phyloP scores from a whole-genome alignment of 2,797 vertebrate genomes.

The Schizopygopsis malacanthus region DNA sequence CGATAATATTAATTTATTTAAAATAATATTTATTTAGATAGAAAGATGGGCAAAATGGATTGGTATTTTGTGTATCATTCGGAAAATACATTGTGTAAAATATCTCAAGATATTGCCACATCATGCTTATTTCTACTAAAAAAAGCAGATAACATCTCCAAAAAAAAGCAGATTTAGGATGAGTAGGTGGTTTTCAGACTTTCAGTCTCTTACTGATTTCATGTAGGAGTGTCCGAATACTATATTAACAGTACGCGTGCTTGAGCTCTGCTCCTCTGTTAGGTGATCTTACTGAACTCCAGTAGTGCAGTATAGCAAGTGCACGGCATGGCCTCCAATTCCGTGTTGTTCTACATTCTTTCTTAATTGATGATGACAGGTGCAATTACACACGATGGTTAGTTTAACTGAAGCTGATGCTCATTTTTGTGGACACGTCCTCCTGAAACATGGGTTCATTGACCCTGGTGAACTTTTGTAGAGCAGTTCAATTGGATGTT shows the following conservation, averaged over 20 bases:
- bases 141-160: neutral
- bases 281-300: neutral
- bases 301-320: slow-evolving; percentile 8
- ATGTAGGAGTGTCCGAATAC: neutral
- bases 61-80: neutral
- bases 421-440: slow-evolving; percentile 49
- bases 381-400: slow-evolving; percentile 49
- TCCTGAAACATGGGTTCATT: slow-evolving; percentile 48
- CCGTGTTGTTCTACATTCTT: slow-evolving; percentile 50
- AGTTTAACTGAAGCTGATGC: slow-evolving; percentile 44
- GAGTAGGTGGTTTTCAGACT: neutral
- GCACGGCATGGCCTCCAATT: slow-evolving; percentile 28
- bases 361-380: slow-evolving; percentile 55
- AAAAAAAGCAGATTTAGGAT: too few relatives aligned
- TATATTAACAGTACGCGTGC: neutral
- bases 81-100: neutral
- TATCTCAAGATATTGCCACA: neutral
- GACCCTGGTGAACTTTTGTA: slow-evolving; percentile 47
- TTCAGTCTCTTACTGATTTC: neutral
- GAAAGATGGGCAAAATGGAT: neutral
- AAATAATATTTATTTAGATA: neutral
- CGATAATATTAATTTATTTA: neutral
- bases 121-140: neutral
- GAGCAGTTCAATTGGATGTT: slow-evolving; percentile 34
- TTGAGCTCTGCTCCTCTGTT: slow-evolving; percentile 2